Conservation (phyloP, 2,113 vertebrate genomes). For the Indri indri region DNA sequence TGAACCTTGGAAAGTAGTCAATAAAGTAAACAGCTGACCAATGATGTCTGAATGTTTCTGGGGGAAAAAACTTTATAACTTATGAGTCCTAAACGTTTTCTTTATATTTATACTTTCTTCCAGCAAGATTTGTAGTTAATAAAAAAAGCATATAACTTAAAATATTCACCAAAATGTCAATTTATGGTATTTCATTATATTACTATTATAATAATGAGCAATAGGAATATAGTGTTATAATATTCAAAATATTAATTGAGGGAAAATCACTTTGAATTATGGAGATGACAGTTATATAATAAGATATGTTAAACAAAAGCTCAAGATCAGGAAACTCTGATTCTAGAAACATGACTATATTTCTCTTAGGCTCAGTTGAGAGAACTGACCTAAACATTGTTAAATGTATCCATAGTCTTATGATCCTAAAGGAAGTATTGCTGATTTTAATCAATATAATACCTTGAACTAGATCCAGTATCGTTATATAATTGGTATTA, state of each 20-base stretch:
- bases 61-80: background rate
- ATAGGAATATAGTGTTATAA: background rate
- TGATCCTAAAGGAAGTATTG: background rate
- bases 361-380: background rate
- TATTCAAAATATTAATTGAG: background rate
- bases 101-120: background rate
- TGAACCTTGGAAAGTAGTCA: constrained; percentile 39
- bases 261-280: background rate
- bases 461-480: background rate
- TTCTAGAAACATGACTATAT: background rate
- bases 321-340: background rate
- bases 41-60: constrained; percentile 1
- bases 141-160: background rate
- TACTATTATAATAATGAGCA: background rate
- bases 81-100: background rate
- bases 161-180: background rate
- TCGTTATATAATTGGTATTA: background rate
- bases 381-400: background rate
- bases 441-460: background rate
- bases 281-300: background rate
- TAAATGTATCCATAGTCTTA: background rate
- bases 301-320: background rate
- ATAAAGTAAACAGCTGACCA: constrained; percentile 53
- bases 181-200: background rate
- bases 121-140: background rate